phyloP scores from a whole-genome alignment of 2,888 invertebrate species.

The Oligia latruncula region DNA sequence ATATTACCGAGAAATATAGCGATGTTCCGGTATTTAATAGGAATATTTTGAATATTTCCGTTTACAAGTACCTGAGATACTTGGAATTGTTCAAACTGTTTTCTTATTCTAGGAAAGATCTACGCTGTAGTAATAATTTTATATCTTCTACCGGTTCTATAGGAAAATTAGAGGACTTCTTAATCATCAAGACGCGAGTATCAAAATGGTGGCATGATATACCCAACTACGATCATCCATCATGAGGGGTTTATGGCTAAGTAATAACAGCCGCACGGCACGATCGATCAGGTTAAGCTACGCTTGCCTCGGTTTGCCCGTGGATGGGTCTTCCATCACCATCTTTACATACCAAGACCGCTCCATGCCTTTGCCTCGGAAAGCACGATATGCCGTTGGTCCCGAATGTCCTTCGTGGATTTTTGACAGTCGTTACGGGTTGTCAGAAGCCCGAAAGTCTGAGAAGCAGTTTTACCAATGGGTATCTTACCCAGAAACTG shows the following conservation, averaged over 20 bases:
- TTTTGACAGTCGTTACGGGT: not conserved
- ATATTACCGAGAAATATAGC: slow-evolving; percentile 37
- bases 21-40: slow-evolving; percentile 35
- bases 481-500: not conserved
- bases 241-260: not conserved
- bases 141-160: not conserved
- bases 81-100: slow-evolving; percentile 8
- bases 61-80: not conserved
- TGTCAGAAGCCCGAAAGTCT: not conserved
- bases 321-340: not conserved
- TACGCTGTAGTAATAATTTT: not conserved
- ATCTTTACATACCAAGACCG: not conserved
- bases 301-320: not conserved
- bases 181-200: not conserved
- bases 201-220: too few relatives aligned
- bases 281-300: not conserved
- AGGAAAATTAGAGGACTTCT: not conserved
- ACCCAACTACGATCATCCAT: not conserved
- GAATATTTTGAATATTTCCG: slow-evolving; percentile 32
- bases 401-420: not conserved
- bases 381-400: not conserved
- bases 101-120: slow-evolving; percentile 25
- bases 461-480: not conserved
- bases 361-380: not conserved
- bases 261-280: too few relatives aligned